A percentile compares a stretch with the other conserved stretches of the same genome.
Conservation (phyloP, 2,888 invertebrate genomes). For the Drosophila neotestacea region DNA sequence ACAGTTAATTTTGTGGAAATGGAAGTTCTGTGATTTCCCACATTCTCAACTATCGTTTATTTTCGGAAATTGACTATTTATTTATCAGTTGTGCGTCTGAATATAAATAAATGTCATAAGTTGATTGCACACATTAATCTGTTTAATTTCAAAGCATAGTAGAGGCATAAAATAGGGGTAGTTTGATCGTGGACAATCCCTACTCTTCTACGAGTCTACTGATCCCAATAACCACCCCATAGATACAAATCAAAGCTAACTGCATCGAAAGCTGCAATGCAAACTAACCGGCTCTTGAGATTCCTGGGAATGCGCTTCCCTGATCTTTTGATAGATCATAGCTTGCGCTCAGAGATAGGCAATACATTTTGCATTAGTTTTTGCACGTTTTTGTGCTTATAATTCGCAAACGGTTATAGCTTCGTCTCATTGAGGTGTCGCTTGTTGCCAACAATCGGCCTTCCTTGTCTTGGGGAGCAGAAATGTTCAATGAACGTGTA, state of each 20-base stretch:
- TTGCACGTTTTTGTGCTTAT: conserved; percentile 15
- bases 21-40: conserved; percentile 48
- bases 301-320: conserved; percentile 11
- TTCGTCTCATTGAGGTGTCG: conserved; percentile 15
- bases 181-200: neutral
- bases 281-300: conserved; percentile 28
- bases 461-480: conserved; percentile 95
- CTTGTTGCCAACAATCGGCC: conserved; percentile 60
- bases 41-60: conserved; percentile 11
- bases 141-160: conserved; percentile 1
- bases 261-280: conserved; percentile 16
- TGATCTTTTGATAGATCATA: conserved; percentile 29
- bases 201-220: neutral
- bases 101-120: conserved; percentile 50
- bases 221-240: neutral
- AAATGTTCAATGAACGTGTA: conserved; percentile 93
- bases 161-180: conserved; percentile 11
- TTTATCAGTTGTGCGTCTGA: conserved; percentile 36
- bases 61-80: conserved; percentile 59
- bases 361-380: neutral
- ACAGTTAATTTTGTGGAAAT: conserved; percentile 20
- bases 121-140: conserved; percentile 27
- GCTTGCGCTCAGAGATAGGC: conserved; percentile 4
- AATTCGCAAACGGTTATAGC: conserved; percentile 72
- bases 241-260: neutral